Conservation (phyloP, 2,113 vertebrate species). For the Cryptotis parvus region DNA sequence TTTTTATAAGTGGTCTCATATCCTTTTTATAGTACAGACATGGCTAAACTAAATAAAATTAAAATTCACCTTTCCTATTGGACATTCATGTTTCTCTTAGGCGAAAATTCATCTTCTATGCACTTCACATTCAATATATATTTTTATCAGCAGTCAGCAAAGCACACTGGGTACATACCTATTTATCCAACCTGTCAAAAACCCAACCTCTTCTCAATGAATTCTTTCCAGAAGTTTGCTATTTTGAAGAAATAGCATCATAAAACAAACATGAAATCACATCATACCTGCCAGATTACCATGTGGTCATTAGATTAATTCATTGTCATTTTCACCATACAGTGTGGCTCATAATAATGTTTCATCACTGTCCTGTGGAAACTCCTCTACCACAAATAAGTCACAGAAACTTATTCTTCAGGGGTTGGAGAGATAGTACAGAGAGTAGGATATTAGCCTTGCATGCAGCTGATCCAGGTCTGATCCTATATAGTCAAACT, state of each 20-base stretch:
- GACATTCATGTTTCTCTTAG: background rate
- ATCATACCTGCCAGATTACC: background rate
- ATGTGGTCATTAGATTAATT: background rate
- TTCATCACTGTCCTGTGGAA: background rate
- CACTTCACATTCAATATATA: background rate
- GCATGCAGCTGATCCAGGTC: too few relatives aligned
- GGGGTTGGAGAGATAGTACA: too few relatives aligned
- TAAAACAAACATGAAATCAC: background rate
- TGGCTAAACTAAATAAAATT: slow-evolving; percentile 49
- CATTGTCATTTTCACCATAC: background rate
- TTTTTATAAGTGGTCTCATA: slow-evolving; percentile 44
- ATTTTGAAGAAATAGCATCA: background rate
- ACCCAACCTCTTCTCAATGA: background rate
- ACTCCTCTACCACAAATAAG: background rate
- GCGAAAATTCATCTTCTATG: background rate
- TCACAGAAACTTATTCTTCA: background rate
- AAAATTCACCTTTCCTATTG: slow-evolving; percentile 19
- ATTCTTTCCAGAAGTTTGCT: background rate
- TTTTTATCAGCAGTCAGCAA: background rate
- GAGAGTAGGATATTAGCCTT: too few relatives aligned
- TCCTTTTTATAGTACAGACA: slow-evolving; percentile 16
- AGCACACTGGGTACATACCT: background rate
- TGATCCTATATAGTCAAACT: too few relatives aligned
- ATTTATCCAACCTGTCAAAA: background rate
- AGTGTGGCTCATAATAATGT: background rate